phyloP scores from a whole-genome alignment of 2,888 invertebrate species.

The Latheticus oryzae region DNA sequence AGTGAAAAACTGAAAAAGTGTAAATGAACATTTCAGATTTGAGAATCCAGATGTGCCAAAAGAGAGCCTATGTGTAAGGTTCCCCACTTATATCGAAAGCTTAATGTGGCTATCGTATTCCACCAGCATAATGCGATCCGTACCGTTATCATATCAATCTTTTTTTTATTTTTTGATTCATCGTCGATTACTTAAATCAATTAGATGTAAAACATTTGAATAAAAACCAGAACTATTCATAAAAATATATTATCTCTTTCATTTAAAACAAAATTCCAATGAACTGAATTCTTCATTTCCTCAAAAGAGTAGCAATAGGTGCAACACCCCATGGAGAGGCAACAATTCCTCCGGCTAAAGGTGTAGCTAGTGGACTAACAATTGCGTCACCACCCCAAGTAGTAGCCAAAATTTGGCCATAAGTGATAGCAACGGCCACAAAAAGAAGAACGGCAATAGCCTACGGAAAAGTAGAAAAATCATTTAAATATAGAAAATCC shows the following conservation, averaged over 20 bases:
- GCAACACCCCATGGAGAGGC: slow-evolving; percentile 13
- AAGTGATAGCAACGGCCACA: slow-evolving; percentile 15
- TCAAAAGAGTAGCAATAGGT: slow-evolving; percentile 10
- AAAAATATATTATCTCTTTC: slow-evolving; percentile 3
- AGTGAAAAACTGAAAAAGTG: too few species aligned
- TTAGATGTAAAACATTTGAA: not conserved
- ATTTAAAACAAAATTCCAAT: not conserved
- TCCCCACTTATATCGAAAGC: too few species aligned
- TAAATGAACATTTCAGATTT: too few species aligned
- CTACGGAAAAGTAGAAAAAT: slow-evolving; percentile 1
- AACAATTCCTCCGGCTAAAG: slow-evolving; percentile 12
- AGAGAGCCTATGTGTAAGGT: too few species aligned
- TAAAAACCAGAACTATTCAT: not conserved
- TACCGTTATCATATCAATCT: too few species aligned
- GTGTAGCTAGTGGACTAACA: not conserved
- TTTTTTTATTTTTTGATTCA: too few species aligned
- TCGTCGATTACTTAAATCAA: not conserved
- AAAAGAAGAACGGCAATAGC: slow-evolving; percentile 13
- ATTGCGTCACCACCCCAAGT: slow-evolving; percentile 3
- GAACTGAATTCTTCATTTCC: not conserved
- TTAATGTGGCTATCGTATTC: too few species aligned
- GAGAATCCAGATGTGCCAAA: too few species aligned
- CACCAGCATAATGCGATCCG: too few species aligned
- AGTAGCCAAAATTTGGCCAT: slow-evolving; percentile 10
- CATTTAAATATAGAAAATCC: not conserved